Conservation (phyloP, 2,113 vertebrate species). For the Numida meleagris region DNA sequence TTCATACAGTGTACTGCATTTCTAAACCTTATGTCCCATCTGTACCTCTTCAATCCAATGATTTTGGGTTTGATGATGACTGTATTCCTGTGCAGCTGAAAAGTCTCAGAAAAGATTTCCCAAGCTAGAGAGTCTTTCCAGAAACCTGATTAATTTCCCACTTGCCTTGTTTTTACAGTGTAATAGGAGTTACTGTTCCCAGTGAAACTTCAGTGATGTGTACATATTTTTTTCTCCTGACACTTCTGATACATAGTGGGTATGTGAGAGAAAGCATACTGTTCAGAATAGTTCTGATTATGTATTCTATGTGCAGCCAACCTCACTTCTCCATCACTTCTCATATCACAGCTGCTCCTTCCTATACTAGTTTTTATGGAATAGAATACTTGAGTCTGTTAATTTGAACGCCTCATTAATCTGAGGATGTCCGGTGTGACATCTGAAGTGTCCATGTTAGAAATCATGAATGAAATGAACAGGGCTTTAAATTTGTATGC, state of each 20-base stretch:
- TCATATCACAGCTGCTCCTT: neutral
- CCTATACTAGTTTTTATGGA: neutral
- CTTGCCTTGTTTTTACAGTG: neutral
- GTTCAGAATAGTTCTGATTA: neutral
- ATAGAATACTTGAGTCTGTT: neutral
- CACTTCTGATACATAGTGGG: neutral
- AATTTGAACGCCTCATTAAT: neutral
- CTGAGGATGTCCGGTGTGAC: neutral
- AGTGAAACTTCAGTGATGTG: neutral
- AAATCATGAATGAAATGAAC: neutral
- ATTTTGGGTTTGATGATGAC: slow-evolving; percentile 50
- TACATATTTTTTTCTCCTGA: neutral
- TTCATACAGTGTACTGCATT: neutral
- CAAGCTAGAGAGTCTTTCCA: slow-evolving; percentile 53
- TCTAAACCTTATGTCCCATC: slow-evolving; percentile 26
- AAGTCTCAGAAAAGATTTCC: slow-evolving; percentile 61
- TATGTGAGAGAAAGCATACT: neutral
- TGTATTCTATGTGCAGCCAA: neutral
- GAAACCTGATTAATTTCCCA: slow-evolving; percentile 52
- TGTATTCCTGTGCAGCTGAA: slow-evolving; percentile 64
- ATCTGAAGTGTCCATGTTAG: neutral
- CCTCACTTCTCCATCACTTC: neutral
- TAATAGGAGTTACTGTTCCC: slow-evolving; percentile 31
- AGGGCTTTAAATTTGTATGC: neutral
- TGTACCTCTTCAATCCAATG: slow-evolving; percentile 60